Percentiles rank a stretch among this genome's conserved stretches.
Conservation (phyloP, 2,113 vertebrate species). For the Phodopus roborovskii region DNA sequence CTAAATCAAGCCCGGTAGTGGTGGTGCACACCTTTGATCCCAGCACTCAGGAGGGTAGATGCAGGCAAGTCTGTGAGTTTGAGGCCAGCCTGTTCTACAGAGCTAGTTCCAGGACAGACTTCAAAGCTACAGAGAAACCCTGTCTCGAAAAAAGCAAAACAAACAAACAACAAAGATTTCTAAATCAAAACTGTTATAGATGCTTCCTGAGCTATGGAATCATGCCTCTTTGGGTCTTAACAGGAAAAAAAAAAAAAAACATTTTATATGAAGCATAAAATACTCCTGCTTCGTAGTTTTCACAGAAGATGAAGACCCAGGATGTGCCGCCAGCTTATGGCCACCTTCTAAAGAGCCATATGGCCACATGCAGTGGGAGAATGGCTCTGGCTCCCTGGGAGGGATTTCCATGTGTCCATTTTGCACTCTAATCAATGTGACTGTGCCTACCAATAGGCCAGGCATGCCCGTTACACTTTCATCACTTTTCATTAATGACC, state of each 20-base stretch:
- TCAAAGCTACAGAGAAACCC: too few species aligned
- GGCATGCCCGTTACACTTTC: background rate
- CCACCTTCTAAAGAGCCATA: background rate
- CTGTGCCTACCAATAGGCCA: background rate
- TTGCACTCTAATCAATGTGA: background rate
- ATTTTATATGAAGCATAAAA: background rate
- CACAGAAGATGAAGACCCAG: background rate
- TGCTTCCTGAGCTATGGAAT: background rate
- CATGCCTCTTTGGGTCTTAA: background rate
- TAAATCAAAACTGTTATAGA: constrained; percentile 24
- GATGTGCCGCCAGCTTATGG: background rate
- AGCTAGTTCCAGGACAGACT: too few species aligned
- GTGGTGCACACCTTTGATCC: too few species aligned
- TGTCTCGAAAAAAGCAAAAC: too few species aligned
- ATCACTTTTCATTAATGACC: constrained; percentile 41
- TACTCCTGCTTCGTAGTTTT: background rate
- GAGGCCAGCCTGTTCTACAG: too few species aligned
- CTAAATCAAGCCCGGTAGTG: background rate
- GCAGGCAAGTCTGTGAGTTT: too few species aligned
- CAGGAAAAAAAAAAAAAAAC: background rate
- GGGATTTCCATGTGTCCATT: background rate
- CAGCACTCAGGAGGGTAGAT: too few species aligned
- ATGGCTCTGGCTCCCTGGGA: background rate
- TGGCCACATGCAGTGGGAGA: background rate
- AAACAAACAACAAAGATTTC: background rate